These are phyloP conservation scores for Acanthosepion lycidas DNA, from an alignment of 2,888 invertebrate species.

Conservation along the genomic window DNA sequence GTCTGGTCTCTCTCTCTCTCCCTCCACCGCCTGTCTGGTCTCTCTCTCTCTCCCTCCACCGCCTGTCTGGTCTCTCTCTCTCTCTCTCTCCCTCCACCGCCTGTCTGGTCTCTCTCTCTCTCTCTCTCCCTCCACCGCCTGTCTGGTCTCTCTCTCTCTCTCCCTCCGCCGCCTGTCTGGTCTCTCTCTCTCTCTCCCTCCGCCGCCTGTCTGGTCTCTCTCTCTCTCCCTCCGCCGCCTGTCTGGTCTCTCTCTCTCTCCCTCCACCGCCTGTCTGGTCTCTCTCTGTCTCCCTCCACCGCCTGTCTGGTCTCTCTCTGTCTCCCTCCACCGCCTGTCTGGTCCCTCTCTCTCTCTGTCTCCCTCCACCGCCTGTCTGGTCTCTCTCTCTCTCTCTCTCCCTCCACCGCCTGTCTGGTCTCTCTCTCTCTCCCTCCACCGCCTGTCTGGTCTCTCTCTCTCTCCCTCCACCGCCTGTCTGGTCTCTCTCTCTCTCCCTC, in stretches of 20 bases:
- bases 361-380: too few relatives aligned
- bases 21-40: too few relatives aligned
- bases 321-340: background rate
- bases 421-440: conserved; percentile 3
- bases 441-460: background rate
- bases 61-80: background rate
- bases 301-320: too few relatives aligned
- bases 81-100: background rate
- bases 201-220: too few relatives aligned
- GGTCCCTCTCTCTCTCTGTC: background rate
- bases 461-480: too few relatives aligned
- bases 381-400: background rate
- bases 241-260: background rate
- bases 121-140: too few relatives aligned
- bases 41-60: conserved; percentile 34
- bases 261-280: background rate
- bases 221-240: background rate
- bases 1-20: background rate
- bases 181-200: too few relatives aligned
- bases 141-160: too few relatives aligned
- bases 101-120: too few relatives aligned
- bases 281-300: background rate
- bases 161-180: too few relatives aligned
- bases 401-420: too few relatives aligned
- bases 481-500: conserved; percentile 34